phyloP scores from a whole-genome alignment of 2,888 invertebrate genomes.

The Ectropis crepuscularia region DNA sequence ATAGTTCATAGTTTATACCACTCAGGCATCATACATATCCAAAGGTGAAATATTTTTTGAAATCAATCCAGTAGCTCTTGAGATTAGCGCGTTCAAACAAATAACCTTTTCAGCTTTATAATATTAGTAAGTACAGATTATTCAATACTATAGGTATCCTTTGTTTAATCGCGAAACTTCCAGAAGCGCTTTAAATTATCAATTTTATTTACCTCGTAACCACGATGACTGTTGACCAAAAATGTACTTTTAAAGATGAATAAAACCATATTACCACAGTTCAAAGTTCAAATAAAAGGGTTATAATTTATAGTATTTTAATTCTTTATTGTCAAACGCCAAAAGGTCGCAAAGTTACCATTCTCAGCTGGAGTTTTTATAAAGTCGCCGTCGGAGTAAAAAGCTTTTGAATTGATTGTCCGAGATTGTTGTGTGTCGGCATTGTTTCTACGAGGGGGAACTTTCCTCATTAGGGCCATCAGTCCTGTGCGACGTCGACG shows the following conservation, averaged over 20 bases:
- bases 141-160: no score
- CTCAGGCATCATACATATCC: no score
- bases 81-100: no score
- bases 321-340: constrained; percentile 57
- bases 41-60: no score
- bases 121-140: no score
- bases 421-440: constrained; percentile 74
- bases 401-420: constrained; percentile 80
- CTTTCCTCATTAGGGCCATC: constrained; percentile 81
- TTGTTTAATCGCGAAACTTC: no score
- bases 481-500: constrained; percentile 56
- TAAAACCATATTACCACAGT: background rate
- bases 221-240: no score
- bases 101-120: no score
- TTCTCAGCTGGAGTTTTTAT: constrained; percentile 27
- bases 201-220: no score
- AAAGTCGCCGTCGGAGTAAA: constrained; percentile 61
- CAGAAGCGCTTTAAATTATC: no score
- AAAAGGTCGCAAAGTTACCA: constrained; percentile 60
- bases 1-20: no score
- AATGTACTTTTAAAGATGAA: background rate
- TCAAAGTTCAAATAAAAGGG: background rate
- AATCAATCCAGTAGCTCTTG: no score
- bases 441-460: constrained; percentile 75
- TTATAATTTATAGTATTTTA: constrained; percentile 8